A percentile compares a stretch with the other conserved stretches of the same genome.
phyloP scores from a whole-genome alignment of 2,113 vertebrate species.

The Thymallus thymallus region DNA sequence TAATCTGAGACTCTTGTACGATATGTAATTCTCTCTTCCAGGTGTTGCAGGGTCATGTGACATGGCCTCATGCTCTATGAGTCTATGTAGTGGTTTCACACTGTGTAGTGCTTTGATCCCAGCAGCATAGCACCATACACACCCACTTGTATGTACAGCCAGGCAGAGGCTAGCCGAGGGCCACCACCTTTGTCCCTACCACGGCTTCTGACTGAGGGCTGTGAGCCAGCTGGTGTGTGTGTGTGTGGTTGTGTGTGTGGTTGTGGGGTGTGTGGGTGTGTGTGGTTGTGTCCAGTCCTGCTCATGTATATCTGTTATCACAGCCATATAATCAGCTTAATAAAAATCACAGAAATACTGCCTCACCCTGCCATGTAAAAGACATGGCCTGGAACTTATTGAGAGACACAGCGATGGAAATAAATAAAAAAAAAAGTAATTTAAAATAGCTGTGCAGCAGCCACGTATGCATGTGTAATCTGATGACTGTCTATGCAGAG shows the following conservation, averaged over 20 bases:
- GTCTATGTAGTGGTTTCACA: conserved; percentile 35
- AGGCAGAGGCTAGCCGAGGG: conserved; percentile 41
- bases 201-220: conserved; percentile 36
- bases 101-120: conserved; percentile 45
- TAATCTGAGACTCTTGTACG: too few species aligned
- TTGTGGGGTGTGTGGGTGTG: too few species aligned
- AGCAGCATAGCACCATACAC: conserved; percentile 50
- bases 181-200: conserved; percentile 46
- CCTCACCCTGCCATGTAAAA: conserved; percentile 40
- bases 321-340: too few species aligned
- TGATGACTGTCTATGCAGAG: conserved; percentile 20
- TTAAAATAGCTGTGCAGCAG: conserved; percentile 34
- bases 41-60: too few species aligned
- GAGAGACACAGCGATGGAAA: conserved; percentile 7
- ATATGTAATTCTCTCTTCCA: too few species aligned
- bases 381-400: conserved; percentile 16
- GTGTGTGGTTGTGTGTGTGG: too few species aligned
- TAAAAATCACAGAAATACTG: conserved; percentile 48
- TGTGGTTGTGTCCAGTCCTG: background rate
- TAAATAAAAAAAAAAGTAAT: background rate
- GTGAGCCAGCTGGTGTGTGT: conserved; percentile 42
- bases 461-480: conserved; percentile 35
- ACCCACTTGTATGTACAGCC: conserved; percentile 61
- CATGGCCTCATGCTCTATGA: too few species aligned
- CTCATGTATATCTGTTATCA: too few species aligned